These are phyloP conservation scores for Seriola aureovittata DNA, from an alignment of 2,113 vertebrate species.

Conservation along the genomic window DNA sequence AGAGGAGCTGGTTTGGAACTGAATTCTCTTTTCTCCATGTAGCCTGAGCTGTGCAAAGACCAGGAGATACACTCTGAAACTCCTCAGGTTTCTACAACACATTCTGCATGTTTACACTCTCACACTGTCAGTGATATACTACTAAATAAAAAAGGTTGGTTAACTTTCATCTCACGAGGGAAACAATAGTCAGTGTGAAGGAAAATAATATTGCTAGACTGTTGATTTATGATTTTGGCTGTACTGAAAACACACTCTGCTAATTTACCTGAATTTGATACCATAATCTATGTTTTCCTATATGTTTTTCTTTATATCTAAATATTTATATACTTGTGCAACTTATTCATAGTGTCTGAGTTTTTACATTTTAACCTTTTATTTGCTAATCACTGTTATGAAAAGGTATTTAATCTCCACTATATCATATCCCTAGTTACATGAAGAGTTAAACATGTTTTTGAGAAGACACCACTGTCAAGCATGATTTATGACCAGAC, in stretches of 20 bases:
- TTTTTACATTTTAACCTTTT: too few relatives aligned
- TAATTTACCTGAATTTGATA: not conserved
- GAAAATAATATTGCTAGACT: not conserved
- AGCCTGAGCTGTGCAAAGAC: conserved; percentile 55
- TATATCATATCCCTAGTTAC: too few relatives aligned
- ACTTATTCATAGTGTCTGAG: too few relatives aligned
- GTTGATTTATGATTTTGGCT: not conserved
- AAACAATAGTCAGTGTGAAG: not conserved
- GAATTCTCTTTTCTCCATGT: conserved; percentile 45
- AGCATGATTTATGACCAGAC: not conserved
- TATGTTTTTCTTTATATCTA: not conserved
- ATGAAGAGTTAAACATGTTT: too few relatives aligned
- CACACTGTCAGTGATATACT: conserved; percentile 10
- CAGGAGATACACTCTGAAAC: conserved; percentile 50
- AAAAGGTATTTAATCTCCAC: too few relatives aligned
- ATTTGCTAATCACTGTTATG: not conserved
- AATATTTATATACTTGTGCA: too few relatives aligned
- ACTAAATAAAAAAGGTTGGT: conserved; percentile 9
- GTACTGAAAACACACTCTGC: not conserved
- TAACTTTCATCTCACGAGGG: not conserved
- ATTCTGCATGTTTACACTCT: conserved; percentile 42
- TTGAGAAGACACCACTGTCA: too few relatives aligned
- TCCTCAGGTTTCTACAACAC: conserved; percentile 61
- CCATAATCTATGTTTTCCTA: not conserved
- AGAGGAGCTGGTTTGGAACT: conserved; percentile 74